Evolutionary conservation across 2,888 invertebrate genomes (phyloP).

Genomic region (Eristalis arbustorum): DNA sequence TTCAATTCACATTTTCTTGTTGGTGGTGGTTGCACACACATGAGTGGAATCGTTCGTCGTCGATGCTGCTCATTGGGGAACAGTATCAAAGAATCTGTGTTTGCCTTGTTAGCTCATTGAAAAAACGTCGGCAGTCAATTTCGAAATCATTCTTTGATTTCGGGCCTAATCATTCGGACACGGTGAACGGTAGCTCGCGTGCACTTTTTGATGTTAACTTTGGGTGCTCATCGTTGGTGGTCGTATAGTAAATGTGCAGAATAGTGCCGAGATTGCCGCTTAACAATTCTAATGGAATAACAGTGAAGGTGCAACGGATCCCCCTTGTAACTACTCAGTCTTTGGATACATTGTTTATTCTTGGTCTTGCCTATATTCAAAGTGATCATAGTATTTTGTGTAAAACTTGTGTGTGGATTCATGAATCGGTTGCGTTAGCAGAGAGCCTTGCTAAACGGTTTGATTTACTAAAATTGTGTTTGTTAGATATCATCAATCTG

Average conservation of each 20-base stretch:
- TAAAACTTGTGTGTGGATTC: not conserved
- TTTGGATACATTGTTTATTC: not conserved
- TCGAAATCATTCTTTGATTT: slow-evolving; percentile 78
- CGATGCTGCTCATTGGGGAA: slow-evolving; percentile 53
- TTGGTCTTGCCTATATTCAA: no score
- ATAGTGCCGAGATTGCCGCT: slow-evolving; percentile 11
- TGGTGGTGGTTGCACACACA: slow-evolving; percentile 62
- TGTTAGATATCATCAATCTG: slow-evolving; percentile 75
- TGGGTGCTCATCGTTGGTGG: not conserved
- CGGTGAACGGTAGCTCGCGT: slow-evolving; percentile 62
- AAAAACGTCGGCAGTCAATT: slow-evolving; percentile 75
- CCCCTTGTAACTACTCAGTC: not conserved
- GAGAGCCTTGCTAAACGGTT: slow-evolving; percentile 25
- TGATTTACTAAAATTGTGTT: slow-evolving; percentile 37
- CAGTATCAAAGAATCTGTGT: slow-evolving; percentile 55
- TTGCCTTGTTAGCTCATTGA: slow-evolving; percentile 70
- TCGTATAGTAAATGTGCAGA: slow-evolving; percentile 10
- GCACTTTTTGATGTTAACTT: slow-evolving; percentile 37
- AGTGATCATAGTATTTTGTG: not conserved
- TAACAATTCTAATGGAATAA: slow-evolving; percentile 44
- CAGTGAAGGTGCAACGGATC: slow-evolving; percentile 40
- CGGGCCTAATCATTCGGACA: slow-evolving; percentile 79
- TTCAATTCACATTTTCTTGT: slow-evolving; percentile 61
- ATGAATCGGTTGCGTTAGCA: slow-evolving; percentile 48
- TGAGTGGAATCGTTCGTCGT: slow-evolving; percentile 50